Conservation (phyloP, 2,888 invertebrate species). For the Chrysina gloriosa region DNA sequence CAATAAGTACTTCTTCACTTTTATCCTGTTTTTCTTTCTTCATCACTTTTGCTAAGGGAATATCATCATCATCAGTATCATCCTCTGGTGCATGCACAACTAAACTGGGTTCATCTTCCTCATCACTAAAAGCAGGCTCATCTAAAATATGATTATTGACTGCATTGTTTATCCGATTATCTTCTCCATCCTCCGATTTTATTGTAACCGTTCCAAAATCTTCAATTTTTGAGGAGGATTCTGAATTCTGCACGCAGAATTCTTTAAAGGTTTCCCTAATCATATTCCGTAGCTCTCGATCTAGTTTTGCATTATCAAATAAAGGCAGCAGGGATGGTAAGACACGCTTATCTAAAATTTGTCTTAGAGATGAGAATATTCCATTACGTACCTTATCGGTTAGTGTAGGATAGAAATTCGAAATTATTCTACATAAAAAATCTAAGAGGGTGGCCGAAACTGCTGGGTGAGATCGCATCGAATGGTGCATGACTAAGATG, state of each 20-base stretch:
- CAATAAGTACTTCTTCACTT: constrained; percentile 63
- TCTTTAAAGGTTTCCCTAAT: constrained; percentile 93
- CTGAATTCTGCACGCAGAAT: constrained; percentile 76
- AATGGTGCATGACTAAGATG: constrained; percentile 93
- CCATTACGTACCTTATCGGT: constrained; percentile 84
- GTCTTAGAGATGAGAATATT: constrained; percentile 83
- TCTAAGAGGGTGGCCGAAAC: constrained; percentile 91
- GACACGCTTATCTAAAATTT: constrained; percentile 93
- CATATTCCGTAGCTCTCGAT: constrained; percentile 83
- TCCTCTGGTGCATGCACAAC: constrained; percentile 67
- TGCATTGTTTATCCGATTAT: constrained; percentile 50
- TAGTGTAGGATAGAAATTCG: constrained; percentile 85
- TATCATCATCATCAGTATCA: constrained; percentile 80
- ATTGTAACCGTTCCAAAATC: constrained; percentile 48
- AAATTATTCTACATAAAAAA: constrained; percentile 91
- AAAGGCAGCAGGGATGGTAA: constrained; percentile 85
- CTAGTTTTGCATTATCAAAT: constrained; percentile 89
- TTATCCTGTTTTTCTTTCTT: constrained; percentile 69
- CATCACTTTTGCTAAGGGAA: constrained; percentile 82
- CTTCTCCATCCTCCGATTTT: constrained; percentile 55
- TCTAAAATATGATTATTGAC: constrained; percentile 67
- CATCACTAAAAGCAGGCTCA: constrained; percentile 87
- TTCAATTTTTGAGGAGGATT: constrained; percentile 66
- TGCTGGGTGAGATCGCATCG: constrained; percentile 90
- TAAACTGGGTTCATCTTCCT: constrained; percentile 76